Evolutionary conservation across 2,888 invertebrate genomes (phyloP).

Genomic region (Heliconius ethilla): DNA sequence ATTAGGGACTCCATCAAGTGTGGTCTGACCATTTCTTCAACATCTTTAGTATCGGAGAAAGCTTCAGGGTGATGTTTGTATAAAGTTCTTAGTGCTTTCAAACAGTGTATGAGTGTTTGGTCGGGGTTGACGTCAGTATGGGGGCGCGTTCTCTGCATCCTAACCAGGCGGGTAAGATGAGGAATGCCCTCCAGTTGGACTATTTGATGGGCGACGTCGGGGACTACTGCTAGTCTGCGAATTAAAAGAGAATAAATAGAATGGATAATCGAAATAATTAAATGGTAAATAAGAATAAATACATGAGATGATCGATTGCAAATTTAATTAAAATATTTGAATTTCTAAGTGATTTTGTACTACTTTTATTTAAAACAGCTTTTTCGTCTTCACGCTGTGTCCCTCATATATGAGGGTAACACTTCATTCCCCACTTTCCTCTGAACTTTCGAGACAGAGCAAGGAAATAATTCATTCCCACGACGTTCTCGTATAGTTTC

Average conservation of each 20-base stretch:
- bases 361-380: no score
- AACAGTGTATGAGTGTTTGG: constrained; percentile 74
- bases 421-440: no score
- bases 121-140: constrained; percentile 68
- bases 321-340: no score
- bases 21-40: constrained; percentile 88
- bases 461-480: no score
- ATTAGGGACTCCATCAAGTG: constrained; percentile 90
- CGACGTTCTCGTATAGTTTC: no score
- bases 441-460: no score
- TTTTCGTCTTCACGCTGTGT: no score
- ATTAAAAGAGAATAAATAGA: constrained; percentile 6
- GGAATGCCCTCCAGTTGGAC: constrained; percentile 86
- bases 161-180: constrained; percentile 86
- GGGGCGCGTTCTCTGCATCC: constrained; percentile 73
- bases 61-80: constrained; percentile 74
- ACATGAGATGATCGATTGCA: no score
- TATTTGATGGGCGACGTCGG: constrained; percentile 85
- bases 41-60: constrained; percentile 79
- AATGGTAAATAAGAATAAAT: no score
- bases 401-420: no score
- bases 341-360: no score
- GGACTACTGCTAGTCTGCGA: constrained; percentile 84
- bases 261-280: neutral
- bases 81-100: constrained; percentile 74